Evolutionary conservation across 2,888 invertebrate species (phyloP).

Genomic region (Elaeidobius kamerunicus): DNA sequence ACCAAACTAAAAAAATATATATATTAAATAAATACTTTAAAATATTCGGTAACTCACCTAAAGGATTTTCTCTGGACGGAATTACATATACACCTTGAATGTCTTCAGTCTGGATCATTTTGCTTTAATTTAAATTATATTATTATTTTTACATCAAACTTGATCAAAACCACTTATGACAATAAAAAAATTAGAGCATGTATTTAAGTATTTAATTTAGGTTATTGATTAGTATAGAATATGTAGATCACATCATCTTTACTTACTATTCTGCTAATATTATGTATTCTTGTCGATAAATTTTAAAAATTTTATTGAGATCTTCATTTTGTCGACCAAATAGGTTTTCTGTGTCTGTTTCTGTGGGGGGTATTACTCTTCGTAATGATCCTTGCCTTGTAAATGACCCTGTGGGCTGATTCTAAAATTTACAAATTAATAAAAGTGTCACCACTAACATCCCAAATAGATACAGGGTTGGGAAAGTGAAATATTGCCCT

Average conservation of each 20-base stretch:
- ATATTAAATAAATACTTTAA: background rate
- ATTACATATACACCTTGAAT: conserved; percentile 89
- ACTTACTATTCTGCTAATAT: conserved; percentile 91
- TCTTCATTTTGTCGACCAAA: conserved; percentile 54
- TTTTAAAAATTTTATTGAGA: conserved; percentile 64
- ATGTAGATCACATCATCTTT: too few relatives aligned
- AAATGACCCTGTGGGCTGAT: conserved; percentile 43
- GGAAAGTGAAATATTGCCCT: background rate
- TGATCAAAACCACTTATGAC: too few relatives aligned
- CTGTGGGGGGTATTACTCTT: conserved; percentile 53
- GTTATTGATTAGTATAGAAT: too few relatives aligned
- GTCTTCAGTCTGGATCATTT: conserved; percentile 81
- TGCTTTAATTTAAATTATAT: too few relatives aligned
- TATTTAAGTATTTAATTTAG: too few relatives aligned
- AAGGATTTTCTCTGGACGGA: conserved; percentile 80
- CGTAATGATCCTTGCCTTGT: conserved; percentile 57
- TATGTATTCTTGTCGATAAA: conserved; percentile 84
- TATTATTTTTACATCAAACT: too few relatives aligned
- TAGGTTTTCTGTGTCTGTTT: conserved; percentile 21
- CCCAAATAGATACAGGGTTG: background rate
- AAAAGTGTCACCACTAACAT: background rate
- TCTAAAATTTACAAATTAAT: conserved; percentile 20
- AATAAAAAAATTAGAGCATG: too few relatives aligned
- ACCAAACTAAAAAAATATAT: conserved; percentile 68
- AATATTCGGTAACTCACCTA: conserved; percentile 59